Base-by-base conservation (phyloP, 2,888 invertebrate genomes). In the Eurytoma californica region DNA sequence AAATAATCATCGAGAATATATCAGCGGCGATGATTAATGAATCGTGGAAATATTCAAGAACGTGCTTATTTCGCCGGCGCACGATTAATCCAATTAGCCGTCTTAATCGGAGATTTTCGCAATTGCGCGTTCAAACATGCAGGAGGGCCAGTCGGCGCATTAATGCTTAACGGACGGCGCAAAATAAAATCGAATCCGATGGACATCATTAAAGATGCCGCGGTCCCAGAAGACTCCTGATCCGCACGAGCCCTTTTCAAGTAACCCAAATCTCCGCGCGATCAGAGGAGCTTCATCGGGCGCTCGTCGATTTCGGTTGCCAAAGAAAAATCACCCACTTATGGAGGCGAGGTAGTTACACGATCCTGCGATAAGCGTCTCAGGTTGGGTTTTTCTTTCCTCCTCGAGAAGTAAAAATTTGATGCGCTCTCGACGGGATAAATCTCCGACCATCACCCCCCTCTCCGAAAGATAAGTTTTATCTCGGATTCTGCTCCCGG, bases 341-440 rank as follows among this genome's bases (percentile, higher is more conserved):
- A 68, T n/a, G n/a, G 14, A 47, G 55, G 28, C 28, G 12, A 28
- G 55, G 30, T 20, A 55, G 72, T 53, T 72, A 70, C 61, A 9
- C n/a, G 9, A 57, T 57, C 67, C 49, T 13, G n/a, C 18, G 68
- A 78, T 79, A 79, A 79, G 65, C 47, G 20, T 13, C 20, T n/a
- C 16, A 12, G 24, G 30, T 63, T 30, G 70, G 55, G 39, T 57
- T 3, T 47, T 13, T 12, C 28, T 28, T 7, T n/a, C 2, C 30
- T 18, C 13, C 47, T 18, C 57, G 61, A 79, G 76, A 67, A 58
- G 18, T 79, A 75, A 67, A 79, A 75, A 76, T 72, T 76, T 24
- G 30, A 61, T 28, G 60, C 70, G 55, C 30, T 72, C 67, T 72
- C 30, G 47, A 67, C 51, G 14, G 60, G 28, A 76, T 79, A 76